Percentiles rank a stretch among this genome's conserved stretches.
Evolutionary conservation across 2,113 vertebrate genomes (phyloP).

Genomic region (Onychostoma macrolepis): DNA sequence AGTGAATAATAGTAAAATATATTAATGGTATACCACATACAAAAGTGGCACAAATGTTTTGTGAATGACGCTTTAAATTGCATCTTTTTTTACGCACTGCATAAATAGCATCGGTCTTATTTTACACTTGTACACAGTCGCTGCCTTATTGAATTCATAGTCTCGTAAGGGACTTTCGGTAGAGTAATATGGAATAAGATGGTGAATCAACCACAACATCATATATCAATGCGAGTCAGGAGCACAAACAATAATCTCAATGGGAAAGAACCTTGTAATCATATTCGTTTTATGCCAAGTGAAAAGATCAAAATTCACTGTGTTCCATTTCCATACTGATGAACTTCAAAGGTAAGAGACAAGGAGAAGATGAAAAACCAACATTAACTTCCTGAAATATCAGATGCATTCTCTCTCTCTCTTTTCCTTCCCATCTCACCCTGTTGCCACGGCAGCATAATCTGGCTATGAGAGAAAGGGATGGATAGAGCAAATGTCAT

Average conservation of each 20-base stretch:
- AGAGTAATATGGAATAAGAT: not conserved
- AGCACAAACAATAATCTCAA: constrained; percentile 13
- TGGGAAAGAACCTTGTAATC: constrained; percentile 1
- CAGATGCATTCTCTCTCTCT: constrained; percentile 28
- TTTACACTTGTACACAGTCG: not conserved
- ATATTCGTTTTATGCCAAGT: constrained; percentile 36
- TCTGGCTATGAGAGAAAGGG: constrained; percentile 65
- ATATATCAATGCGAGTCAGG: not conserved
- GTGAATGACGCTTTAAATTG: not conserved
- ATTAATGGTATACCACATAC: not conserved
- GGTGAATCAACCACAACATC: not conserved
- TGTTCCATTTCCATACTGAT: constrained; percentile 37
- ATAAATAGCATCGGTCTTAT: not conserved
- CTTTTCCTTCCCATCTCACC: constrained; percentile 57
- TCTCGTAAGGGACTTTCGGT: not conserved
- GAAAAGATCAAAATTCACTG: constrained; percentile 26
- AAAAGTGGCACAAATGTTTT: not conserved
- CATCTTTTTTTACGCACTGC: not conserved
- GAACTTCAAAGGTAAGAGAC: constrained; percentile 40
- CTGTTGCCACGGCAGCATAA: constrained; percentile 78
- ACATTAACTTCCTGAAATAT: constrained; percentile 31
- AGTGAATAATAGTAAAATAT: constrained; percentile 1
- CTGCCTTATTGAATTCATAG: not conserved
- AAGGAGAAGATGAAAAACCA: constrained; percentile 39
- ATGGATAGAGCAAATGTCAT: constrained; percentile 72